These are phyloP conservation scores for Cyprinodon variegatus DNA, from an alignment of 2,113 vertebrate species.

Conservation along the genomic window DNA sequence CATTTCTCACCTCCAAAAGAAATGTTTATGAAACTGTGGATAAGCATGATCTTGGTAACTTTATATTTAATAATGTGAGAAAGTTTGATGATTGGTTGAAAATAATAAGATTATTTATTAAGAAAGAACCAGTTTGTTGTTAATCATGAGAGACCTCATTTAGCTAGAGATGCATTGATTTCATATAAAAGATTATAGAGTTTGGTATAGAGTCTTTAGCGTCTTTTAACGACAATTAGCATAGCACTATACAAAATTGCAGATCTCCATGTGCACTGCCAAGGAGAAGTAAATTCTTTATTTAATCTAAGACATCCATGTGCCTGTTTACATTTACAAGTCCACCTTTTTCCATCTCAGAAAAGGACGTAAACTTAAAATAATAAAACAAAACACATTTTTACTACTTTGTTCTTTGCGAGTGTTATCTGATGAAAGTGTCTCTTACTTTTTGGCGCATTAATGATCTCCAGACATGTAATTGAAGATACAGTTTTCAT, in stretches of 20 bases:
- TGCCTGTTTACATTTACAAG: no score
- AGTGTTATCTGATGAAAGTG: neutral
- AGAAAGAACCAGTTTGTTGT: no score
- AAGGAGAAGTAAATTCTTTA: neutral
- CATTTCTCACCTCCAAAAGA: neutral
- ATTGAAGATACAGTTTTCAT: no score
- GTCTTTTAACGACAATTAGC: neutral
- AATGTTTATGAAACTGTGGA: neutral
- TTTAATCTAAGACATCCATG: neutral
- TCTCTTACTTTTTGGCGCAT: neutral
- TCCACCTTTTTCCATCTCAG: no score
- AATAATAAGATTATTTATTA: no score
- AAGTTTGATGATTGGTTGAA: no score
- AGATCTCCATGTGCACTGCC: neutral
- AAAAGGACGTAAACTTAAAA: no score
- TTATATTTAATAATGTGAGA: no score
- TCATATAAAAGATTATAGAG: neutral
- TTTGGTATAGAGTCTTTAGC: no score
- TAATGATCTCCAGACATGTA: neutral
- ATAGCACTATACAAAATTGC: neutral
- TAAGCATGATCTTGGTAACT: neutral
- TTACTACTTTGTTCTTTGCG: neutral
- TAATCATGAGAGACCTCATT: neutral
- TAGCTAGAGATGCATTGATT: neutral
- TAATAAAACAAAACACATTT: no score